Base-by-base conservation (phyloP, 2,113 vertebrate genomes). In the Oriolus oriolus region DNA sequence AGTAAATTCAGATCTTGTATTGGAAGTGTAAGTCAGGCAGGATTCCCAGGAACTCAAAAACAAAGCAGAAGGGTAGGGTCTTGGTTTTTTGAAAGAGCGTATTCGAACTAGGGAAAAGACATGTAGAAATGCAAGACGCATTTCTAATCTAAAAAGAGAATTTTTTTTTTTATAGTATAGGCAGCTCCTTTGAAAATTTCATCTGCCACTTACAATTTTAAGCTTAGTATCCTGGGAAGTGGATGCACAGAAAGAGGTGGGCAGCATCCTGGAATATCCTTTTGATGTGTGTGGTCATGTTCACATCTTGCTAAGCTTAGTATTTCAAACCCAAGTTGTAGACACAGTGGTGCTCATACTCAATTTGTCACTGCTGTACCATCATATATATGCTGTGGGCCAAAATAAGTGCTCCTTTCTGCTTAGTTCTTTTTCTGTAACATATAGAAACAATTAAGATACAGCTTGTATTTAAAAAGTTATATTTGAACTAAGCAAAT, bases 271-370 rank as follows among this genome's bases (percentile, higher is more conserved):
- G 42, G 56, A 89, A 82, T 16, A 77, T 41, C 68, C 13, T 89
- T 92, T 90, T 92, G 71, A 86, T 80, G 50, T 84, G 68, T 77
- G 87, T 89, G 90, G 75, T 81, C 90, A 75, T 52, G 35, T 59
- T 90, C 68, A 86, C 54, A 52, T 90, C 70, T 74, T 90, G 47
- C 59, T 90, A 86, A 74, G 52, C 61, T 90, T 37, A 74, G 31
- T 80, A 64, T 71, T 85, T 90, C 47, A 90, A 76, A 74, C 42
- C 16, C 75, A 88, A 70, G 15, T n/a, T 83, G 66, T 28, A 91
- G 77, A 79, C 45, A 76, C 18, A 74, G 19, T 35, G 33, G 45
- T 84, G 92, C 64, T 93, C 68, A 85, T 52, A 68, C 69, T 93
- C 66, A 60, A 28, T 84, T 91, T 89, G 84, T 91, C 84, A 79